Evolutionary conservation across 2,797 vertebrate species (phyloP), one percentile per base, ranked within the genome.

Genomic region (Chrysocyon brachyurus): DNA sequence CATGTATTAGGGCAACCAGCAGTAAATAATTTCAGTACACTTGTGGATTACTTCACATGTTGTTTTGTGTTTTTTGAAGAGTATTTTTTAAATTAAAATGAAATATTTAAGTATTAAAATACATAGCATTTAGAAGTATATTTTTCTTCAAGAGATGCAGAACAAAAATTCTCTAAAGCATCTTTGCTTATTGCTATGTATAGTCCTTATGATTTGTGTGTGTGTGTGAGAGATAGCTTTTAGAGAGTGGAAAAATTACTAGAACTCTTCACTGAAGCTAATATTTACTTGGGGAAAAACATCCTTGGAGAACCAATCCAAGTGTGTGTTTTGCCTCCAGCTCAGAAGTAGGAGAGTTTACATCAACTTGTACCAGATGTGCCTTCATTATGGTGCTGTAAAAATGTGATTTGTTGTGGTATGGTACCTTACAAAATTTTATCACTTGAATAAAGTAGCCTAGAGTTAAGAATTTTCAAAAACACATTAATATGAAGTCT

Each of bases 51-150:
- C 99, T 99, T 99, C 99, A 99, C 99, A 99, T 99, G 99, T 99
- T 99, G 99, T 99, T 99, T 99, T 99, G 99, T 99, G 98, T 99
- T 98, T 99, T 99, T 99, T 99, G 99, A 99, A 99, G 99, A 99
- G 98, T 98, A 99, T 56, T 96, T 88, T 99, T 99, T 99, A 98
- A 98, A 95, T 96, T 98, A 94, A 64, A 94, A 72, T 31, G 98
- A 98, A 98, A 98, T 96, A 97, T 97, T 86, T 98, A 99, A 99
- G 98, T 99, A 98, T 98, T 97, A 97, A 98, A 99, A 98, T 98
- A 94, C 98, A 99, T 98, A 99, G 99, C 99, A 99, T 99, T 99
- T 99, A 99, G 98, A 99, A 99, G 98, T 99, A 98, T 98, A 98
- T 98, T 99, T 98, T 98, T 99, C 99, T 99, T 99, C 97, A 98